Percentiles rank a stretch among this genome's conserved stretches.
These are phyloP conservation scores for Heliconius ethilla DNA, from an alignment of 2,888 invertebrate genomes.

Conservation along the genomic window DNA sequence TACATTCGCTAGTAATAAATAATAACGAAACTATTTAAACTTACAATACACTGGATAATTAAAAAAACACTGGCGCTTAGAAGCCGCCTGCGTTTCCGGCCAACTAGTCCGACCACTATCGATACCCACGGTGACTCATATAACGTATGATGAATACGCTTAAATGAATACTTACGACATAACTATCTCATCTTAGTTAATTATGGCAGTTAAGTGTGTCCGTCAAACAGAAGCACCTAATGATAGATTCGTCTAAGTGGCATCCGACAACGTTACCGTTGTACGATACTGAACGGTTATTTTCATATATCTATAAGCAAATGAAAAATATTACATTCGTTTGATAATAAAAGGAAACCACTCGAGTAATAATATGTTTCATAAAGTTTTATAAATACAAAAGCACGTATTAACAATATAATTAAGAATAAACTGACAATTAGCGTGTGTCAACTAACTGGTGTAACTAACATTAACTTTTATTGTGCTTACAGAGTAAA, in stretches of 20 bases:
- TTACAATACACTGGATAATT: constrained; percentile 30
- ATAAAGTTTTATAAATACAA: not conserved
- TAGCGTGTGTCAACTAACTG: no score
- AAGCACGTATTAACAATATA: no score
- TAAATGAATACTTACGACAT: constrained; percentile 44
- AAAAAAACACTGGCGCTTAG: constrained; percentile 49
- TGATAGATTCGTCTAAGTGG: constrained; percentile 53
- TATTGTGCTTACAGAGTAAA: no score
- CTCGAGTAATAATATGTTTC: not conserved
- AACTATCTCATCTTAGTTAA: constrained; percentile 52
- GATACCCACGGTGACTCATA: constrained; percentile 54
- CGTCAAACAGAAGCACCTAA: constrained; percentile 60
- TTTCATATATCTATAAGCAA: constrained; percentile 41
- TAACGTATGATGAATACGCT: constrained; percentile 45
- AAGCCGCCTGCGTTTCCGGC: constrained; percentile 66
- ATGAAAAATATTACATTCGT: constrained; percentile 9
- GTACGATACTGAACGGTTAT: constrained; percentile 50
- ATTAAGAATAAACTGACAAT: no score
- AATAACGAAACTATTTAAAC: not conserved
- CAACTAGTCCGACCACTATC: constrained; percentile 53
- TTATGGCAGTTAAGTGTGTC: constrained; percentile 53
- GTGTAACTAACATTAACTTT: no score
- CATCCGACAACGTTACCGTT: constrained; percentile 50
- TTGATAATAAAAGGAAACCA: not conserved
- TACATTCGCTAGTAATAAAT: not conserved